Base-by-base conservation (phyloP, 2,113 vertebrate species). In the Brachyhypopomus gauderio region DNA sequence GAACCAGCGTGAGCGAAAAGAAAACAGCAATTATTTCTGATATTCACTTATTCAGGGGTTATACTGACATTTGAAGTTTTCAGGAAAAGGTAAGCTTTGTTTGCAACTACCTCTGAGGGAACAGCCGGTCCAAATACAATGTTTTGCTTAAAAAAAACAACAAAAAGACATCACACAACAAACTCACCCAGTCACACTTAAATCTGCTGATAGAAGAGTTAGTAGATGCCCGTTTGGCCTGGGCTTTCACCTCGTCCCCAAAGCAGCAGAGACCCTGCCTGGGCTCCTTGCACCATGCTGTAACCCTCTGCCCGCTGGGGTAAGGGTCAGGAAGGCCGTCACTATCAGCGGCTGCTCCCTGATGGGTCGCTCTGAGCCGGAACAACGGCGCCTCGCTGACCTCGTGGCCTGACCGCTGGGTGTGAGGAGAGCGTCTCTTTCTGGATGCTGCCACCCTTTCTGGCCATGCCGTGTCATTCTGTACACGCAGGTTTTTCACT, bases 11-110 rank as follows among this genome's bases (percentile, higher is more conserved):
- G 95, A 94, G 92, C 56, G 84, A 93, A 95, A 91, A 96, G 96
- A 97, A 98, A 98, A 97, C 95, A 97, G 96, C 97, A 98, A 98
- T 98, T 98, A 98, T 97, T 97, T 96, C 95, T 97, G 96, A 97
- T 96, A 97, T 98, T 97, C 96, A 95, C 93, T 96, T 97, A 97
- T 98, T 97, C 96, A 95, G 95, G 95, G 88, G 95, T 95, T 94
- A 94, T 94, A 95, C 96, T 95, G 95, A 96, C 96, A 96, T 93
- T 93, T 92, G 88, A 86, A 88, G 82, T 81, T 78, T 78, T 71
- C 93, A 90, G 93, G 93, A 94, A 94, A 93, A 94, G 93, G 92
- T 92, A 95, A 95, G 95, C 94, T 94, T 95, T 95, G 80, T 93
- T 94, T 92, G 93, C 92, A 89, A 92, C 92, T 93, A 94, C 94